Evolutionary conservation across 1,140 invertebrate genomes (phyloP).

Genomic region (Chrysomallon squamiferum): DNA sequence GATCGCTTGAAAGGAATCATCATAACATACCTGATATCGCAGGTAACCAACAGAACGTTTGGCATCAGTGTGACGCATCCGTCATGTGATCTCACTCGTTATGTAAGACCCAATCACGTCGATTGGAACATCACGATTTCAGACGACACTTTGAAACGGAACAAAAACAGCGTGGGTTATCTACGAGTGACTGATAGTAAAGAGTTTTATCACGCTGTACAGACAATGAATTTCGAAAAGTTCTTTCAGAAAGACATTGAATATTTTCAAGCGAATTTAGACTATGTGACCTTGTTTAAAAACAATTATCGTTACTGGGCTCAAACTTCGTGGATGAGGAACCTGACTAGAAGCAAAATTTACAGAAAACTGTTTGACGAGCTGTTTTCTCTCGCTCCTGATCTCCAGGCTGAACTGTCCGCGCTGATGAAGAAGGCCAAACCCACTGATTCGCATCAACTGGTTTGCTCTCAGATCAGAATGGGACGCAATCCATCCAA

Average conservation of each 20-base stretch:
- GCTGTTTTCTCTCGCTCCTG: conserved; percentile 7
- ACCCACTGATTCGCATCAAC: background rate
- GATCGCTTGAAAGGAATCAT: conserved; percentile 22
- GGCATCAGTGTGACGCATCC: conserved; percentile 5
- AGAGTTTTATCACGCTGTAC: background rate
- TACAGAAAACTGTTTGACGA: background rate
- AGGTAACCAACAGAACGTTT: conserved; percentile 19
- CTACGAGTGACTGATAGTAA: background rate
- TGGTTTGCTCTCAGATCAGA: conserved; percentile 22
- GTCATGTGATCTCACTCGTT: conserved; percentile 8
- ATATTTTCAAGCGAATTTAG: conserved; percentile 15
- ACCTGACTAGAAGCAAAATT: conserved; percentile 3
- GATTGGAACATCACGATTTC: conserved; percentile 5
- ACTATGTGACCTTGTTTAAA: conserved; percentile 8
- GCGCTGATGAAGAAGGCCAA: background rate
- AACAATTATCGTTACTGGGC: background rate
- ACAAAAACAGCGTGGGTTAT: background rate
- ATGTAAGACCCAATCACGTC: conserved; percentile 10
- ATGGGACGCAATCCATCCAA: conserved; percentile 9
- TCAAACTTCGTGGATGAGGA: conserved; percentile 12
- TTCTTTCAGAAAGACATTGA: conserved; percentile 1
- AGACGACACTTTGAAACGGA: background rate
- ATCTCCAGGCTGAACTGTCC: background rate
- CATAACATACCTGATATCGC: conserved; percentile 17
- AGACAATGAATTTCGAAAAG: conserved; percentile 2